Evolutionary conservation across 2,888 invertebrate genomes (phyloP).

Genomic region (Patella caerulea): DNA sequence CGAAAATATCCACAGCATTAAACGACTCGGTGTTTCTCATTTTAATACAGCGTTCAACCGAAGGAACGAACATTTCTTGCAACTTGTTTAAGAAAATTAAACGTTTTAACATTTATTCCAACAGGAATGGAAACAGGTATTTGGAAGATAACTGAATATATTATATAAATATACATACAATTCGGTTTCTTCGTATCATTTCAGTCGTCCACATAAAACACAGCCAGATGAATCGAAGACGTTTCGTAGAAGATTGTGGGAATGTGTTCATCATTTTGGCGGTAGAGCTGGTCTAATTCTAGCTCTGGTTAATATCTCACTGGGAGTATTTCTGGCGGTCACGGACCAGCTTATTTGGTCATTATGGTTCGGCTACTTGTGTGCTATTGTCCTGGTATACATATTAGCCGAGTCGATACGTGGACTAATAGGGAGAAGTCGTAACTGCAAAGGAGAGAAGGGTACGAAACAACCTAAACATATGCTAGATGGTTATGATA

Average conservation of each 20-base stretch:
- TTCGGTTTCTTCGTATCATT: constrained; percentile 8
- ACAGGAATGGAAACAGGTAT: background rate
- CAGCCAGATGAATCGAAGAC: constrained; percentile 31
- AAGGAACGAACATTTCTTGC: no score
- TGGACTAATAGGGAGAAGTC: background rate
- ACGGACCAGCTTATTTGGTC: constrained; percentile 35
- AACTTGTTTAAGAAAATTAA: background rate
- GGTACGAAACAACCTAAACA: background rate
- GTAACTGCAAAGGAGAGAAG: background rate
- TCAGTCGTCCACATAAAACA: constrained; percentile 38
- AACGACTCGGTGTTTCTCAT: no score
- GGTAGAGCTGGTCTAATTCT: constrained; percentile 39
- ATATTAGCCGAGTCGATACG: constrained; percentile 25
- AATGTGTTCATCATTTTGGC: constrained; percentile 37
- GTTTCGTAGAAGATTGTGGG: constrained; percentile 39
- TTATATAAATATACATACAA: background rate
- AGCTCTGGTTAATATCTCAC: constrained; percentile 43
- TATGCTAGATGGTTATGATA: background rate
- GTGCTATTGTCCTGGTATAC: constrained; percentile 33
- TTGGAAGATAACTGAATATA: background rate
- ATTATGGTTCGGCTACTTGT: constrained; percentile 47
- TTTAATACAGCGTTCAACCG: no score
- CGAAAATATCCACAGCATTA: no score
- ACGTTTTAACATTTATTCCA: background rate
- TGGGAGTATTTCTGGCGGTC: constrained; percentile 47